phyloP scores from a whole-genome alignment of 2,113 vertebrate species.

The mouse (Mus musculus) region DNA sequence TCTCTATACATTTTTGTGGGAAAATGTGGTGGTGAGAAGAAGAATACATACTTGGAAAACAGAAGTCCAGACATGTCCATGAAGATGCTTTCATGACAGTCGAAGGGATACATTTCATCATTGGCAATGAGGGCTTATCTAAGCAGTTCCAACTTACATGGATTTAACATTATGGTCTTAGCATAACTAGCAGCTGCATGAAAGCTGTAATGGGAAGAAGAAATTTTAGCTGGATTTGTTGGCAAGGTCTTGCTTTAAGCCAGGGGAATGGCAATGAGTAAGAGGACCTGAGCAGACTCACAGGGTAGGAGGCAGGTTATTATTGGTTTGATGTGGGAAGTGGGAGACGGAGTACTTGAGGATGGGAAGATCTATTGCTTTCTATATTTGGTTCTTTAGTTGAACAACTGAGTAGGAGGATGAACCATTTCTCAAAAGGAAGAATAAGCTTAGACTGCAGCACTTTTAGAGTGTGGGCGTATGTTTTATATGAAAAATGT shows the following conservation, averaged over 20 bases:
- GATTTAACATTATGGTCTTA: constrained; percentile 21
- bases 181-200: background rate
- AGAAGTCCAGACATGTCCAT: background rate
- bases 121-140: background rate
- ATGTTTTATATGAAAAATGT: background rate
- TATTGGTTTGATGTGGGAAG: background rate
- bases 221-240: background rate
- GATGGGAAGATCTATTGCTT: background rate
- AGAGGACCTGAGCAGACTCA: background rate
- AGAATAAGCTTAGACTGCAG: background rate
- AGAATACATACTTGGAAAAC: background rate
- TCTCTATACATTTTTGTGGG: background rate
- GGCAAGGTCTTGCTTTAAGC: background rate
- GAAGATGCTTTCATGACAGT: background rate
- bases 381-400: background rate
- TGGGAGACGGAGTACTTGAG: background rate
- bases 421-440: background rate
- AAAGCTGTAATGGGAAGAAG: background rate
- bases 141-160: background rate
- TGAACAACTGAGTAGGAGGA: background rate
- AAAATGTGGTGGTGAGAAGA: background rate
- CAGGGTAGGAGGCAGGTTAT: background rate
- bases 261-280: background rate
- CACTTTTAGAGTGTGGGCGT: background rate
- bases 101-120: background rate